phyloP scores from a whole-genome alignment of 2,888 invertebrate genomes.

The Ophioninae sp. region DNA sequence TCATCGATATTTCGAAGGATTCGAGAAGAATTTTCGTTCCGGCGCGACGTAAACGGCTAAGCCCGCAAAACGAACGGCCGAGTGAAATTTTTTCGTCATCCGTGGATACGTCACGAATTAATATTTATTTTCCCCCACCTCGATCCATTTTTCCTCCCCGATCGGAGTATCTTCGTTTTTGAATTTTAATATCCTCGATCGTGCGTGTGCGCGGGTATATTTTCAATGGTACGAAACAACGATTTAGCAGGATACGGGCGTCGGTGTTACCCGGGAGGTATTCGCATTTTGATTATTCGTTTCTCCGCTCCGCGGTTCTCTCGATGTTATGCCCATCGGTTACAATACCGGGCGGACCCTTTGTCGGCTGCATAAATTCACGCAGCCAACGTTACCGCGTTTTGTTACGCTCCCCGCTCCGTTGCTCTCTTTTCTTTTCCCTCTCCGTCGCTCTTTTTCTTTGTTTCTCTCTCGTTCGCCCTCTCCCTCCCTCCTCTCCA shows the following conservation, averaged over 20 bases:
- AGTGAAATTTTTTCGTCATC: background rate
- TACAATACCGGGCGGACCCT: conserved; percentile 61
- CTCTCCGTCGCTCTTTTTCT: conserved; percentile 32
- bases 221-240: conserved; percentile 37
- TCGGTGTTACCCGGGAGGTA: conserved; percentile 19
- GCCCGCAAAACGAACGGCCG: background rate
- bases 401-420: conserved; percentile 18
- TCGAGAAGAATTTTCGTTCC: too few relatives aligned
- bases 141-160: background rate
- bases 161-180: conserved; percentile 22
- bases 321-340: conserved; percentile 61
- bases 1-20: too few relatives aligned
- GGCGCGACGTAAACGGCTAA: too few relatives aligned
- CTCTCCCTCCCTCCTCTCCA: conserved; percentile 6
- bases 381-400: conserved; percentile 46
- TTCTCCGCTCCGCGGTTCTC: conserved; percentile 45
- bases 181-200: conserved; percentile 22
- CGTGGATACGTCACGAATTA: background rate
- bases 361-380: conserved; percentile 64
- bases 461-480: conserved; percentile 13
- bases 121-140: background rate
- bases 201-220: background rate
- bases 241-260: conserved; percentile 21
- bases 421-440: conserved; percentile 19
- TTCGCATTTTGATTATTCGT: conserved; percentile 63